Conservation (phyloP, 2,797 vertebrate species). For the Cirrhinus molitorella region DNA sequence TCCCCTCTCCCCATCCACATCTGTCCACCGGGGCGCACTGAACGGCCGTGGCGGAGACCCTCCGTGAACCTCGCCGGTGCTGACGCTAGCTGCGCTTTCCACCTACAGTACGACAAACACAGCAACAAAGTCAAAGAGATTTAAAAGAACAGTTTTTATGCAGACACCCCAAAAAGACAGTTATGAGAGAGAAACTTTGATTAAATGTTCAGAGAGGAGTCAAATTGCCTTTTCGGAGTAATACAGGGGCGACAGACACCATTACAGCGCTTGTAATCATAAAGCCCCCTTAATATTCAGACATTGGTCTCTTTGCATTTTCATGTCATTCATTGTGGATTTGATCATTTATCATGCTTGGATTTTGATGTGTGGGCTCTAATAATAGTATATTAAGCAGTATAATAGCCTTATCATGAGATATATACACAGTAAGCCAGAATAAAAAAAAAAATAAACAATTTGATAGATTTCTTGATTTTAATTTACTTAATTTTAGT, state of each 20-base stretch:
- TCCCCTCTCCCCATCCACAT: conserved; percentile 45
- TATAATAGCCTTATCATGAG: not conserved
- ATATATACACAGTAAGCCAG: not conserved
- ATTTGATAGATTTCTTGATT: not conserved
- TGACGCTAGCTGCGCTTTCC: conserved; percentile 10
- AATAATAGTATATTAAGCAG: not conserved
- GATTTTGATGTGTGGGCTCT: not conserved
- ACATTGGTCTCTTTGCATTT: not conserved
- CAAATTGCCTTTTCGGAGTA: not conserved
- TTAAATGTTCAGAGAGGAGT: not conserved
- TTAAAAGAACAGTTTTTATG: conserved; percentile 10
- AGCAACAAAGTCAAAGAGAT: conserved; percentile 22
- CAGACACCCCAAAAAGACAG: not conserved
- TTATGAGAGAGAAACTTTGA: not conserved
- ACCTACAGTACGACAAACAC: not conserved
- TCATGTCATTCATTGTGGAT: not conserved
- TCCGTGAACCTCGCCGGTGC: conserved; percentile 15
- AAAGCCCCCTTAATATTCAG: conserved; percentile 19
- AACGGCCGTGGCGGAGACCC: conserved; percentile 11
- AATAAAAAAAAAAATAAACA: not conserved
- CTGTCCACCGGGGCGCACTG: conserved; percentile 18
- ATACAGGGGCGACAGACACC: not conserved
- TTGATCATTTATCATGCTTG: not conserved
- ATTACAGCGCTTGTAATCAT: not conserved
- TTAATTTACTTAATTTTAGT: not conserved